phyloP scores from a whole-genome alignment of 1,140 invertebrate genomes.

The Druon quercuslanigerum region DNA sequence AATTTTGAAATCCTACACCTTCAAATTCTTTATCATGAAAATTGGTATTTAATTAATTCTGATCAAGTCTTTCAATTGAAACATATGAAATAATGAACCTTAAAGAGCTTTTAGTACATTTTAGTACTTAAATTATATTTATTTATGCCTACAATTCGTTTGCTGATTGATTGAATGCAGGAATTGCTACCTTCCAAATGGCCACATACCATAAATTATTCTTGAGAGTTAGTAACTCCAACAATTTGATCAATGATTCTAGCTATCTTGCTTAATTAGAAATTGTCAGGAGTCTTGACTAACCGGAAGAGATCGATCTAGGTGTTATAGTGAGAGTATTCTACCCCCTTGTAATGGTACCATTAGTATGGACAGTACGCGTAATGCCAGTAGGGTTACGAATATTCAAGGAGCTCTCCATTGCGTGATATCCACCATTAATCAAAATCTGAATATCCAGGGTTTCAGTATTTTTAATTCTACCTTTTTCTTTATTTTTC shows the following conservation, averaged over 20 bases:
- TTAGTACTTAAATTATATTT: background rate
- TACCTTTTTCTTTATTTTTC: too few species aligned
- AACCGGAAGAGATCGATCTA: conserved; percentile 66
- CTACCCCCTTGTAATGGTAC: conserved; percentile 53
- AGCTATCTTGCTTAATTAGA: conserved; percentile 52
- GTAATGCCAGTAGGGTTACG: conserved; percentile 54
- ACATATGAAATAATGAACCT: too few species aligned
- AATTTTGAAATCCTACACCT: too few species aligned
- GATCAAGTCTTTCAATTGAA: too few species aligned
- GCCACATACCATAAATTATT: background rate
- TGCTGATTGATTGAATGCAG: conserved; percentile 11
- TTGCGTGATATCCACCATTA: background rate
- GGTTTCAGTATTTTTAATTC: too few species aligned
- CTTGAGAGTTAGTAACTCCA: background rate
- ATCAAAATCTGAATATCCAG: background rate
- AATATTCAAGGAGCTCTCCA: conserved; percentile 64
- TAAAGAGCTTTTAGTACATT: background rate
- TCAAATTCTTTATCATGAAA: too few species aligned
- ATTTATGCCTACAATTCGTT: too few species aligned
- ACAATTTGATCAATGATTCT: conserved; percentile 27
- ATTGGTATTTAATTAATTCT: too few species aligned
- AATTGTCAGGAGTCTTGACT: conserved; percentile 59
- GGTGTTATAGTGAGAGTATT: conserved; percentile 50
- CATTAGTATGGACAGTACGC: conserved; percentile 60
- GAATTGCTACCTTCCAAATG: conserved; percentile 43